Evolutionary conservation across 92 coral and sea anemone genomes (phyloP).

Genomic region (Isaurus tuberculatus): DNA sequence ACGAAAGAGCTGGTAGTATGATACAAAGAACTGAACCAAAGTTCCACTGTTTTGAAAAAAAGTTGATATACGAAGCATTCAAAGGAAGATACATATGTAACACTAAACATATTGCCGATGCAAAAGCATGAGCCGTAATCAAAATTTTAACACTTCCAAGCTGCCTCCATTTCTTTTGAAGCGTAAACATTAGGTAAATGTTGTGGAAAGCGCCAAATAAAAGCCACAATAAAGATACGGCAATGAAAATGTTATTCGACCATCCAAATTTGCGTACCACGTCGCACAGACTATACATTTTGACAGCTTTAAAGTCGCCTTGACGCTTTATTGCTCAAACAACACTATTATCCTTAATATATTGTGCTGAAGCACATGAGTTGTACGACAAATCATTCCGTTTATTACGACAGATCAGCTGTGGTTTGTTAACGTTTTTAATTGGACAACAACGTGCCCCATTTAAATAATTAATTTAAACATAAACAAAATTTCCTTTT

Average conservation of each 20-base stretch:
- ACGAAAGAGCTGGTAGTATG: conserved; percentile 28
- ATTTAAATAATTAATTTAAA: conserved; percentile 12
- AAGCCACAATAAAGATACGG: conserved; percentile 1
- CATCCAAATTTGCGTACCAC: conserved; percentile 3
- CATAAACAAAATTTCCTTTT: neutral
- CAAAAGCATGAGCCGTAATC: conserved; percentile 18
- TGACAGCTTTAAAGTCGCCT: neutral
- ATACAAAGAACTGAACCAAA: conserved; percentile 2
- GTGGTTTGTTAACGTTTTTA: neutral
- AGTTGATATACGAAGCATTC: neutral
- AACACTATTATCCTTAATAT: conserved; percentile 9
- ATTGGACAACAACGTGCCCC: conserved; percentile 16
- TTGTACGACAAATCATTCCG: neutral
- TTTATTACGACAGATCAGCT: conserved; percentile 24
- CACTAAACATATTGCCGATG: conserved; percentile 14
- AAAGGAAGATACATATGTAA: conserved; percentile 30
- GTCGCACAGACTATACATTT: conserved; percentile 28
- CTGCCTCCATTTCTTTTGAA: conserved; percentile 25
- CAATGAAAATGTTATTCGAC: conserved; percentile 9
- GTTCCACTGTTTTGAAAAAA: conserved; percentile 16
- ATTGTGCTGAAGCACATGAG: neutral
- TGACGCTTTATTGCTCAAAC: neutral
- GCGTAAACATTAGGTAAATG: conserved; percentile 6
- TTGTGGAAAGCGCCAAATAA: conserved; percentile 29
- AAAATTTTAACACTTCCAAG: conserved; percentile 31